A percentile compares a stretch with the other conserved stretches of the same genome.
Evolutionary conservation across 2,888 invertebrate genomes (phyloP).

Genomic region (Parasteatoda lunata): DNA sequence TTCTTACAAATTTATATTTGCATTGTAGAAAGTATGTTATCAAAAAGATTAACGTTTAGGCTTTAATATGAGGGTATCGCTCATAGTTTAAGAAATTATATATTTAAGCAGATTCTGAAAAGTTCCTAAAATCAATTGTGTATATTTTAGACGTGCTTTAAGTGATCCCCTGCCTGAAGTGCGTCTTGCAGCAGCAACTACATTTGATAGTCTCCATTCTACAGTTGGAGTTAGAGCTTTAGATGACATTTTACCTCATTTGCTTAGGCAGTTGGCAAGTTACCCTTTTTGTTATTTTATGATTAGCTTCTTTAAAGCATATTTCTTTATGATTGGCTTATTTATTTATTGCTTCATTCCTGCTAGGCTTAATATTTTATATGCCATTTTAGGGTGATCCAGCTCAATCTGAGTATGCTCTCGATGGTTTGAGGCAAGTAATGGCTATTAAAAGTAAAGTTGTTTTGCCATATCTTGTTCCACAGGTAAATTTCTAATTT

Average conservation of each 20-base stretch:
- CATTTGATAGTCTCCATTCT: conserved; percentile 95
- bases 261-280: conserved; percentile 84
- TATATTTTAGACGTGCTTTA: conserved; percentile 82
- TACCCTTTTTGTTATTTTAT: too few relatives aligned
- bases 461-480: conserved; percentile 95
- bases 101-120: too few relatives aligned
- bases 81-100: too few relatives aligned
- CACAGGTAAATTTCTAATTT: conserved; percentile 76
- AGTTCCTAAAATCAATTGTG: neutral
- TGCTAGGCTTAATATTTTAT: neutral
- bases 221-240: conserved; percentile 94
- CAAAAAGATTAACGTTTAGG: too few relatives aligned
- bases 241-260: conserved; percentile 95
- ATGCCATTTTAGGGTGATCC: conserved; percentile 80
- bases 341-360: neutral
- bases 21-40: too few relatives aligned
- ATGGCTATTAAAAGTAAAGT: conserved; percentile 97
- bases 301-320: too few relatives aligned
- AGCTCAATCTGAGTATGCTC: conserved; percentile 87
- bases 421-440: conserved; percentile 95
- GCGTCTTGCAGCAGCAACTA: conserved; percentile 94
- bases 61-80: too few relatives aligned
- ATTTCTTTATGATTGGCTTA: neutral
- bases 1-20: too few relatives aligned
- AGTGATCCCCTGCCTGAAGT: conserved; percentile 94